Percentiles rank a stretch among this genome's conserved stretches.
Conservation (phyloP, 2,113 vertebrate species). For the Sylvilagus bachmani region DNA sequence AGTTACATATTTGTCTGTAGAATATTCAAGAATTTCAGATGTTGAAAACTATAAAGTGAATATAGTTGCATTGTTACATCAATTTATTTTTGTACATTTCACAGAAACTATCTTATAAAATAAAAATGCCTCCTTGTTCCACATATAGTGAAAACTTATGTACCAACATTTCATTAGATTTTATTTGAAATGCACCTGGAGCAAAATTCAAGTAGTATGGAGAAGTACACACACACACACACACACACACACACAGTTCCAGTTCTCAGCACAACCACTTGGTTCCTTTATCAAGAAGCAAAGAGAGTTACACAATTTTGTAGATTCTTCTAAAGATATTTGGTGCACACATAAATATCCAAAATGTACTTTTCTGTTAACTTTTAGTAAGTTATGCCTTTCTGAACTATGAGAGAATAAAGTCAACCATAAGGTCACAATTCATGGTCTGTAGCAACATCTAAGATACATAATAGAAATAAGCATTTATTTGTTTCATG, state of each 20-base stretch:
- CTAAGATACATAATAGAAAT: not conserved
- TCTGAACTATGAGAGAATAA: not conserved
- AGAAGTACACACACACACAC: not conserved
- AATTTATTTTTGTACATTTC: not conserved
- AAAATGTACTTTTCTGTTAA: not conserved
- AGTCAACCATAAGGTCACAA: not conserved
- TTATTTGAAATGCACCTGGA: not conserved
- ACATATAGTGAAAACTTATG: not conserved
- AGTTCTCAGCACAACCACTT: not conserved
- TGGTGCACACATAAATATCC: not conserved
- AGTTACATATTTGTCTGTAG: not conserved
- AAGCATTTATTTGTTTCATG: conserved; percentile 21
- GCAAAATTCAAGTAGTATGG: not conserved
- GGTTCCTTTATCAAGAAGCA: not conserved
- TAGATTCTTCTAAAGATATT: conserved; percentile 13
- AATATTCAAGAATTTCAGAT: not conserved
- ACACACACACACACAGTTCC: not conserved
- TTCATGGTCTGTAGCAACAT: not conserved
- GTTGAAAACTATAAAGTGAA: not conserved
- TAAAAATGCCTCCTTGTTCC: not conserved
- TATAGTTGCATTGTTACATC: not conserved
- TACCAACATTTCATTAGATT: not conserved
- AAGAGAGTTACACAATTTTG: not conserved
- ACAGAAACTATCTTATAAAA: not conserved
- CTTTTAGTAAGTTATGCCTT: conserved; percentile 14